Percentiles rank a stretch among this genome's conserved stretches.
Evolutionary conservation across 2,113 vertebrate species (phyloP).

Genomic region (Thermophis baileyi): DNA sequence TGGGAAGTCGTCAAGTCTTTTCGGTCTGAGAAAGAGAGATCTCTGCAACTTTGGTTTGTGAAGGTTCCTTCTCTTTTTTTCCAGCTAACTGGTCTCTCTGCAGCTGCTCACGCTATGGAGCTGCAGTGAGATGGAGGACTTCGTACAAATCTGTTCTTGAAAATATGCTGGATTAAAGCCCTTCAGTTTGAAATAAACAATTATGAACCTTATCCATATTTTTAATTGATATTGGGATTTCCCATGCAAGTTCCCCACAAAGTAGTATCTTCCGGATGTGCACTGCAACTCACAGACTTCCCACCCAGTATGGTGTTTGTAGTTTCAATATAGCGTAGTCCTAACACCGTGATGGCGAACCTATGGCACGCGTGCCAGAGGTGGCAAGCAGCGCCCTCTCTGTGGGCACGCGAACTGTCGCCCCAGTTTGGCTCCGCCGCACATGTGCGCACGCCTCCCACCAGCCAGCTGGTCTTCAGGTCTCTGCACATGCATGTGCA

Average conservation of each 20-base stretch:
- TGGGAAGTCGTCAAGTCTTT: neutral
- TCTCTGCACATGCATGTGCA: too few species aligned
- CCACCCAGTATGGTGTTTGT: neutral
- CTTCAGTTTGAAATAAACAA: neutral
- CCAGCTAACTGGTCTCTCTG: neutral
- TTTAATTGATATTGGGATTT: neutral
- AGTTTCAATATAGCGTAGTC: neutral
- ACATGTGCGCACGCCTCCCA: too few species aligned
- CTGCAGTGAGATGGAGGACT: neutral
- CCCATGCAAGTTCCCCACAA: neutral
- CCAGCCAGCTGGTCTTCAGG: too few species aligned
- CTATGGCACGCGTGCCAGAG: too few species aligned
- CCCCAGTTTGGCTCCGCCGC: too few species aligned
- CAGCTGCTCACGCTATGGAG: neutral
- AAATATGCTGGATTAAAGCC: neutral
- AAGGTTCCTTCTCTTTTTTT: neutral
- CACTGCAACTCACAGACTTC: neutral
- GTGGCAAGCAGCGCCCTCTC: too few species aligned
- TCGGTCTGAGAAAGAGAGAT: neutral
- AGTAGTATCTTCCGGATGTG: neutral
- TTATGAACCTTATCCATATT: neutral
- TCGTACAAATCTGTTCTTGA: neutral
- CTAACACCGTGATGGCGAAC: too few species aligned
- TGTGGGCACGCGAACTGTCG: too few species aligned
- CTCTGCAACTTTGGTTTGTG: neutral